Evolutionary conservation across 1,140 invertebrate genomes (phyloP), one percentile per base, ranked within the genome.

Genomic region (Magallana ariakensis): DNA sequence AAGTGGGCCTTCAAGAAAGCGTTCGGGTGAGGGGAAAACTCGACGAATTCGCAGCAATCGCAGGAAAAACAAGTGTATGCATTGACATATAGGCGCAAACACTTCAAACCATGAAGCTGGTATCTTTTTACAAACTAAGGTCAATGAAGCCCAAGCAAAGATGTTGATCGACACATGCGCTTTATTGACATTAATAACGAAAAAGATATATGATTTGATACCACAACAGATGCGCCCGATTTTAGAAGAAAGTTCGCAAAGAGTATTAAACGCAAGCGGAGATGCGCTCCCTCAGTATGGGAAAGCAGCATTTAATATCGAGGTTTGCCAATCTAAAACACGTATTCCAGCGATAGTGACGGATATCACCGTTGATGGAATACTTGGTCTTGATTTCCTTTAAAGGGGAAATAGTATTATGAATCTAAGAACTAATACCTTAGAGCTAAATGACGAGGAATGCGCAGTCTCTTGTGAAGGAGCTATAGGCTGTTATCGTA

Each of bases 111-210:
- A 58, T 16, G 66, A 85, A n/a, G 84, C 84, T 75, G 84, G 62
- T 66, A 19, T 85, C 13, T 85, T 70, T 62, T 22, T 85, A 7
- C n/a, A 85, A 0, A 13, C 33, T 9, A 16, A 54, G 13, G 10
- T 85, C 8, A 54, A 85, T 75, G 84, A 66, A 1, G n/a, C n/a
- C 11, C 33, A 11, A 70, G 56, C 15, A 15, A 85, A 85, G 57
- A 1, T 85, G 19, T 80, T 75, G 19, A 62, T 85, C 4, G 62
- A 85, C 19, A 85, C 84, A 19, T 60, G 84, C 26, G 62, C 84
- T 1, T 70, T 46, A 1, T 9, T 85, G 13, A 85, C 11, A 7
- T 33, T 85, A 56, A 22, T 84, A 1, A 58, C 56, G 4, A n/a
- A 57, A 22, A 26, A 22, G 33, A 9, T 84, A 22, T 57, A 22